Evolutionary conservation across 2,113 vertebrate species (phyloP), one percentile per base, ranked within the genome.

Genomic region (Mastomys natalensis): DNA sequence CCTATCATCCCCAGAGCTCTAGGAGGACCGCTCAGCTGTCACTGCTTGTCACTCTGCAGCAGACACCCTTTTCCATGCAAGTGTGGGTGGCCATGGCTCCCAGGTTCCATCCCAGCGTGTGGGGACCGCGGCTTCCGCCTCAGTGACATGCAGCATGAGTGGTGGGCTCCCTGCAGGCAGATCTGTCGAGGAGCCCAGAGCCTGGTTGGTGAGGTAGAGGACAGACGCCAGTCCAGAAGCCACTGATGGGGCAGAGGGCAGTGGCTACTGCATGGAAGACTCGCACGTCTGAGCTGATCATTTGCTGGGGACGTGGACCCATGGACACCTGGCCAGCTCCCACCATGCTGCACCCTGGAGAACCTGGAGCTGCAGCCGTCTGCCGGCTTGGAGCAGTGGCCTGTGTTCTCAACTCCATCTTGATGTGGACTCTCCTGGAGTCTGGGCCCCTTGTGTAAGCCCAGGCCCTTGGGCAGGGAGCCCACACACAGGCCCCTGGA

Each of bases 181-280:
- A 77, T 77, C 90, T 53, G 70, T 31, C 31, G 0, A 34, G 43
- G 87, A 77, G 53, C 43, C 74, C 19, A 40, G 78, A 87, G 78
- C 43, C 96, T 89, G 86, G 34, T 34, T 86, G 21, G 70, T 97
- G 89, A 97, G 95, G 96, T 97, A 97, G 40, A 73, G 90, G 90
- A 87, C 53, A 11, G 76, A 34, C 43, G 84, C 93, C 60, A 53
- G 60, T 53, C 86, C 60, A n/a, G 86, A 88, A 76, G 87, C 85
- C 45, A 70, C 82, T 55, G 70, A 8, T 4, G 17, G 11, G 48
- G 73, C 37, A 37, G 37, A 62, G 43, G 34, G 60, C 55, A 5
- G 70, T 13, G 40, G 31, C 60, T 12, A 1, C 24, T 21, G 31
- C 29, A 7, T 19, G 45, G 43, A 26, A 68, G 64, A 66, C 62